These are phyloP conservation scores for Lepidocyrtinus sp. DNA, from an alignment of 2,888 invertebrate genomes.

Conservation along the genomic window DNA sequence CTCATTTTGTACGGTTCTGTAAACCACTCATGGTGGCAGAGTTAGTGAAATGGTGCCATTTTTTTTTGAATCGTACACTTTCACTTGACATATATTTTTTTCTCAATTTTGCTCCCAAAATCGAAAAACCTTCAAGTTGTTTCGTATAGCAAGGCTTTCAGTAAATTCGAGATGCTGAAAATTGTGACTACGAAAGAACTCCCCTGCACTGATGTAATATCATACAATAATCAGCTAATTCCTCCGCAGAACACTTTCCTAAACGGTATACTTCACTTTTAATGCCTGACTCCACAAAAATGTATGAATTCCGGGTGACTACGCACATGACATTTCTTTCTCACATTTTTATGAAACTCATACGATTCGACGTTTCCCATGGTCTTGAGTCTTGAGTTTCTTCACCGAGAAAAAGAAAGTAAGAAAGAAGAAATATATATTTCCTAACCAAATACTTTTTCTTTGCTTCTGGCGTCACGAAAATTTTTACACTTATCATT, in stretches of 20 bases:
- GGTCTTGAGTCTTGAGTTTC: neutral
- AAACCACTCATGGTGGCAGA: too few species aligned
- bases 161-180: too few species aligned
- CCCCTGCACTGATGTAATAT: neutral
- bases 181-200: too few species aligned
- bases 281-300: neutral
- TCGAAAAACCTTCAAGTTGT: neutral
- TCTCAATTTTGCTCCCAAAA: neutral
- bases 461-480: neutral
- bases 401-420: neutral
- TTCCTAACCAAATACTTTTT: neutral
- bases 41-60: neutral
- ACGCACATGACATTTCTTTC: slow-evolving; percentile 13
- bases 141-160: too few species aligned
- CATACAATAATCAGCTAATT: slow-evolving; percentile 11
- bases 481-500: slow-evolving; percentile 9
- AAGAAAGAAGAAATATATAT: neutral
- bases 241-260: slow-evolving; percentile 1
- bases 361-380: neutral
- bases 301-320: slow-evolving; percentile 18
- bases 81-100: neutral
- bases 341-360: neutral
- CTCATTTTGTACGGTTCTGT: slow-evolving; percentile 20
- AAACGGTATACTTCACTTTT: neutral
- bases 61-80: neutral